These are phyloP conservation scores for Chrysina gloriosa DNA, from an alignment of 2,888 invertebrate genomes.

Conservation along the genomic window DNA sequence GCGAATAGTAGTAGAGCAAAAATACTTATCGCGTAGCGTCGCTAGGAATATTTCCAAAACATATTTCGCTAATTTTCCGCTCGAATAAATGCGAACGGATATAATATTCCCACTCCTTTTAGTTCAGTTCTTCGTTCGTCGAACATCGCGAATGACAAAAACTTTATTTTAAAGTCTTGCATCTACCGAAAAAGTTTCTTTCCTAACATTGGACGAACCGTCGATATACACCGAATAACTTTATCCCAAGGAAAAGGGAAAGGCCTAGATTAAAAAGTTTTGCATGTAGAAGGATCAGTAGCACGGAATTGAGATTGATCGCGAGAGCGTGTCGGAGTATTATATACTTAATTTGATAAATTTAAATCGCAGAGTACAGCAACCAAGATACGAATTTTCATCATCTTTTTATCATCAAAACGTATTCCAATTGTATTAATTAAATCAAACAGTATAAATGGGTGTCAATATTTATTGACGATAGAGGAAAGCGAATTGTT, in stretches of 20 bases:
- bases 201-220: slow-evolving; percentile 17
- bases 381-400: too few relatives aligned
- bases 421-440: too few relatives aligned
- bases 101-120: slow-evolving; percentile 29
- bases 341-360: slow-evolving; percentile 1
- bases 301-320: slow-evolving; percentile 18
- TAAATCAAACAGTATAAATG: too few relatives aligned
- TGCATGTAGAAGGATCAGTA: slow-evolving; percentile 14
- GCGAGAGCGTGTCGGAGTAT: neutral
- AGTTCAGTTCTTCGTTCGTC: slow-evolving; percentile 11
- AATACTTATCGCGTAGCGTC: neutral
- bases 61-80: slow-evolving; percentile 40
- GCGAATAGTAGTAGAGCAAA: neutral
- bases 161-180: slow-evolving; percentile 33
- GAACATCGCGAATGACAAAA: slow-evolving; percentile 4
- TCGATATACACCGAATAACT: slow-evolving; percentile 32
- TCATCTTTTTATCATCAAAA: too few relatives aligned
- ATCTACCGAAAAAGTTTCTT: slow-evolving; percentile 26
- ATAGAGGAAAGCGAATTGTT: too few relatives aligned
- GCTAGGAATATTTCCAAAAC: slow-evolving; percentile 28
- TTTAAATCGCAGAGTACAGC: neutral
- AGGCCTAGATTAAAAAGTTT: slow-evolving; percentile 32
- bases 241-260: slow-evolving; percentile 9
- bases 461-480: too few relatives aligned
- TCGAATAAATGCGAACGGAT: slow-evolving; percentile 3